Base-by-base conservation (phyloP, 1,140 invertebrate species). In the Chironomus striatipennis region DNA sequence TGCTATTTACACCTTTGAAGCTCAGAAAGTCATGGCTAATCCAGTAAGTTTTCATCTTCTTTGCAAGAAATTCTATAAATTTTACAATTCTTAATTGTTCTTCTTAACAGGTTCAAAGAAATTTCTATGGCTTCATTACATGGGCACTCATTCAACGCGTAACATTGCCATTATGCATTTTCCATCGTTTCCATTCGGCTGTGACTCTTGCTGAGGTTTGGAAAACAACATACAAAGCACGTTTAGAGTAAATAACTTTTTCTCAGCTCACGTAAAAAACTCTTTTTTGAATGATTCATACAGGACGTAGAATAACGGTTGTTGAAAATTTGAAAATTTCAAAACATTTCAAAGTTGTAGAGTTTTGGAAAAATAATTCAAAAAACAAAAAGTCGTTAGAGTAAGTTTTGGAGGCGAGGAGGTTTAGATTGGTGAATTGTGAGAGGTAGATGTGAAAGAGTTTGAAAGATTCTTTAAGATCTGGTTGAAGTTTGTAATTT, bases 131-230 rank as follows among this genome's bases (percentile, higher is more conserved):
- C 34, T 93, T 93, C 81, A 87, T 97, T 73, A 90, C 95, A 21
- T 99, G 97, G 97, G 91, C 94, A 43, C 90, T 98, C 76, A 92
- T 99, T 24, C 93, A 96, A 80, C 91, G 95, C 77, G 88, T 97
- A 75, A 96, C 95, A 77, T 85, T 98, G 70, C 97, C 97, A 9
- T 88, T 98, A 73, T 95, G 94, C 86, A 98, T 98, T 81, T 98
- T 98, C 88, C 93, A 95, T 84, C 90, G 94, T 76, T 98, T 98
- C 90, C 96, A 98, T 85, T 97, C 95, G 43, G 94, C 95, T 20
- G 94, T 98, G 24, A 97, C 95, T 84, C 89, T 98, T 76, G 96
- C 96, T 77, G 96, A 98, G 84, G 97, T 98, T 76, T 98, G 97
- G 96, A 97, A 97, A 85, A 97, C 95, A 77, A 96, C 94, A 80